Percentiles rank a stretch among this genome's conserved stretches.
These are phyloP conservation scores for Limnephilus rhombicus DNA, from an alignment of 2,888 invertebrate species.

Conservation along the genomic window DNA sequence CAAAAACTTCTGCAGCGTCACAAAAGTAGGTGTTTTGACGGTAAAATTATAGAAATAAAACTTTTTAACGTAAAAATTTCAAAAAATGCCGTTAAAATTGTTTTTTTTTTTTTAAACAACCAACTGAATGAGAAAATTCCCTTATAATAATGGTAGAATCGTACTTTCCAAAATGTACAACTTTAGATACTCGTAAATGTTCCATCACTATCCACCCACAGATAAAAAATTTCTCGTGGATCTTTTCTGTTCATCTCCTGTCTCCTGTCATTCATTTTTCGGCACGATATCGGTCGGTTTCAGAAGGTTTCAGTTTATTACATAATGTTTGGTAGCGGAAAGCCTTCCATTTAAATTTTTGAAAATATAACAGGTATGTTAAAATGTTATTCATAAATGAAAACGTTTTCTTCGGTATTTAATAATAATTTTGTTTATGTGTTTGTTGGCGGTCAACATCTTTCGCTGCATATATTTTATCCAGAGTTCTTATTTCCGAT, in stretches of 20 bases:
- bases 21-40: no score
- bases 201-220: not conserved
- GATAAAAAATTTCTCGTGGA: not conserved
- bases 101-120: no score
- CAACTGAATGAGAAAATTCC: no score
- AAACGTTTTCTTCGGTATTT: not conserved
- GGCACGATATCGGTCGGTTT: not conserved
- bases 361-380: not conserved
- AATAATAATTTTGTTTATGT: not conserved
- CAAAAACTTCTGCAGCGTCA: no score
- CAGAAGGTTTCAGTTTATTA: not conserved
- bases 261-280: not conserved
- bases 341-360: not conserved
- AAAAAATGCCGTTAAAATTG: no score
- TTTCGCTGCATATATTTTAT: not conserved
- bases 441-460: not conserved
- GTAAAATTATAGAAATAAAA: no score
- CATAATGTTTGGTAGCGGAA: conserved; percentile 2
- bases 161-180: not conserved
- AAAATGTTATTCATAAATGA: not conserved
- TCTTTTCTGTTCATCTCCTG: not conserved
- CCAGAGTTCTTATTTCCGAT: not conserved
- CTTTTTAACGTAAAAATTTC: no score
- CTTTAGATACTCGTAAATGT: not conserved
- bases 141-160: not conserved